Evolutionary conservation across 2,888 invertebrate genomes (phyloP).

Genomic region (Drosophila longiperda): DNA sequence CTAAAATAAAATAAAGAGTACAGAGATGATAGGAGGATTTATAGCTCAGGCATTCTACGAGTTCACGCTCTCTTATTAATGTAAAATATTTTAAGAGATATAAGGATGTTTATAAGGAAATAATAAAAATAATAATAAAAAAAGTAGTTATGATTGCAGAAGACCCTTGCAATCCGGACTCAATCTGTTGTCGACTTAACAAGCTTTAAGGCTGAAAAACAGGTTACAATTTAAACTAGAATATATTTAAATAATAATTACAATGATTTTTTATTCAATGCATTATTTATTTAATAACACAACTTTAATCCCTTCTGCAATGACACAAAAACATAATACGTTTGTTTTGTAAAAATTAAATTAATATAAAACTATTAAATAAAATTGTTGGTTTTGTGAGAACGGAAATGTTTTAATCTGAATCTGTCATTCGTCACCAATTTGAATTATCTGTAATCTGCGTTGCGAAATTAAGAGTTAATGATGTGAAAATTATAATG

Average conservation of each 20-base stretch:
- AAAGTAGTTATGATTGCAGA: not conserved
- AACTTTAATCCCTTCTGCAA: not conserved
- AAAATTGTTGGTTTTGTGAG: slow-evolving; percentile 11
- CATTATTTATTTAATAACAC: not conserved
- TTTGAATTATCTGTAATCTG: slow-evolving; percentile 48
- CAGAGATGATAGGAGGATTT: not conserved
- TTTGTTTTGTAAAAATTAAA: not conserved
- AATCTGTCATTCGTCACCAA: slow-evolving; percentile 11
- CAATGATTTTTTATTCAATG: not conserved
- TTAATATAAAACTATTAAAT: not conserved
- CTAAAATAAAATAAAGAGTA: not conserved
- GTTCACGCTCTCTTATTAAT: not conserved
- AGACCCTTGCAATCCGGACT: not conserved
- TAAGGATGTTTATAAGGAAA: not conserved
- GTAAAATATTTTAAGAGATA: not conserved
- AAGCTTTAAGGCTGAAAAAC: not conserved
- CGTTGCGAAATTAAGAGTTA: slow-evolving; percentile 25
- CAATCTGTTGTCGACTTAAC: not conserved
- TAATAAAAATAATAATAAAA: not conserved
- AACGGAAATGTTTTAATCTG: slow-evolving; percentile 13
- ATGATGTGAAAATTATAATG: slow-evolving; percentile 37
- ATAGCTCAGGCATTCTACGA: slow-evolving; percentile 3
- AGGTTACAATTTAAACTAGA: not conserved
- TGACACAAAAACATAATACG: not conserved
- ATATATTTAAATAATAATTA: too few relatives aligned